Conservation (phyloP, 2,113 vertebrate genomes). For the Tenebrosternarchus preto region DNA sequence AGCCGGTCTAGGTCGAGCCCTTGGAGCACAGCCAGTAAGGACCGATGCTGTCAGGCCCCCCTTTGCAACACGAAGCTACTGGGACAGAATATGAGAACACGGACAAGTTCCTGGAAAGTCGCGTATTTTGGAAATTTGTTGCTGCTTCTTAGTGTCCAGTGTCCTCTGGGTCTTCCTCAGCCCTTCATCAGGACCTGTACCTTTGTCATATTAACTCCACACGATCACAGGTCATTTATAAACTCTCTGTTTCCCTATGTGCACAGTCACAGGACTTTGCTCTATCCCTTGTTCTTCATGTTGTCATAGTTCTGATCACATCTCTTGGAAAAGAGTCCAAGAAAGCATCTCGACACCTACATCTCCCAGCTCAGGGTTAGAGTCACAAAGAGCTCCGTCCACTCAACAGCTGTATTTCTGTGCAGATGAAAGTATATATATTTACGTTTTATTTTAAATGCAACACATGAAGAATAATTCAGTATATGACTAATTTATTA, state of each 20-base stretch:
- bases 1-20: conserved; percentile 52
- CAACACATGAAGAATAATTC: too few species aligned
- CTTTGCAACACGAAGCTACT: conserved; percentile 34
- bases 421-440: not conserved
- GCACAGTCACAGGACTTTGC: too few species aligned
- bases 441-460: not conserved
- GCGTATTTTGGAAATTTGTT: not conserved
- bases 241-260: too few species aligned
- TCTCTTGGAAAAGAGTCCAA: too few species aligned
- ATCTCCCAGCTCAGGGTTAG: too few species aligned
- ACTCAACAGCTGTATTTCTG: not conserved
- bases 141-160: not conserved
- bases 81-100: conserved; percentile 41
- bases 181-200: not conserved
- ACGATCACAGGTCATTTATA: too few species aligned
- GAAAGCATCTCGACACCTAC: too few species aligned
- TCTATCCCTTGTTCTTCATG: too few species aligned
- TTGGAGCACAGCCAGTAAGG: conserved; percentile 52
- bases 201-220: too few species aligned
- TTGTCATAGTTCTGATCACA: too few species aligned
- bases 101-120: conserved; percentile 19
- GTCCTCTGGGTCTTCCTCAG: not conserved
- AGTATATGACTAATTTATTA: too few species aligned
- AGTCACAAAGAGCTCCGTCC: not conserved
- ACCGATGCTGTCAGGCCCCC: conserved; percentile 43